Conservation (phyloP, 2,888 invertebrate genomes). For the Byasa hedistus region DNA sequence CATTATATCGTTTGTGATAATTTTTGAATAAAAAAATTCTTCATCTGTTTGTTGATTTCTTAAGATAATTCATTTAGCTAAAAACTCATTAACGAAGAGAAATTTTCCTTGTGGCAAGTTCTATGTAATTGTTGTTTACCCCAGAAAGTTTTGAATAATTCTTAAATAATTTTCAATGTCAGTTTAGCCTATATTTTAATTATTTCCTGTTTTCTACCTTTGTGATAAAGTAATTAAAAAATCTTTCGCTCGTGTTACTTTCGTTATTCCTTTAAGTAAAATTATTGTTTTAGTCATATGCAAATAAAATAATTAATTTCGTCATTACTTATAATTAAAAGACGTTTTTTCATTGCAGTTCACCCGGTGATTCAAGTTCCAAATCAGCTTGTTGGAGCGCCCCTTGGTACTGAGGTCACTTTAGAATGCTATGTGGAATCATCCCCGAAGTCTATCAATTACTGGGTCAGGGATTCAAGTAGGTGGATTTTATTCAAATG, state of each 20-base stretch:
- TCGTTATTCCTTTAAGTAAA: constrained; percentile 37
- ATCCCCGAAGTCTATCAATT: constrained; percentile 93
- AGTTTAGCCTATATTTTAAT: constrained; percentile 67
- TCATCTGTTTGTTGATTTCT: no score
- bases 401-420: constrained; percentile 90
- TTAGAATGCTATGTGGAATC: constrained; percentile 95
- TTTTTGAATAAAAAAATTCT: no score
- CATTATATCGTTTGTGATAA: no score
- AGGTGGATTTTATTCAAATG: constrained; percentile 54
- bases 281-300: no score
- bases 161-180: constrained; percentile 72
- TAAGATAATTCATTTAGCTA: constrained; percentile 23
- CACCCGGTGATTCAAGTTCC: constrained; percentile 95
- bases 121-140: constrained; percentile 69
- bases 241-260: no score
- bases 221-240: constrained; percentile 33
- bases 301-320: no score
- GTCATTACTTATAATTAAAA: no score
- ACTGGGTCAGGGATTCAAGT: constrained; percentile 93
- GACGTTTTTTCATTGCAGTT: constrained; percentile 77
- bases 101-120: constrained; percentile 53
- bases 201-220: constrained; percentile 61
- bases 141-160: constrained; percentile 63
- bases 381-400: constrained; percentile 94
- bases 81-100: constrained; percentile 39